Conservation (phyloP, 2,113 vertebrate genomes). For the Vidua macroura region DNA sequence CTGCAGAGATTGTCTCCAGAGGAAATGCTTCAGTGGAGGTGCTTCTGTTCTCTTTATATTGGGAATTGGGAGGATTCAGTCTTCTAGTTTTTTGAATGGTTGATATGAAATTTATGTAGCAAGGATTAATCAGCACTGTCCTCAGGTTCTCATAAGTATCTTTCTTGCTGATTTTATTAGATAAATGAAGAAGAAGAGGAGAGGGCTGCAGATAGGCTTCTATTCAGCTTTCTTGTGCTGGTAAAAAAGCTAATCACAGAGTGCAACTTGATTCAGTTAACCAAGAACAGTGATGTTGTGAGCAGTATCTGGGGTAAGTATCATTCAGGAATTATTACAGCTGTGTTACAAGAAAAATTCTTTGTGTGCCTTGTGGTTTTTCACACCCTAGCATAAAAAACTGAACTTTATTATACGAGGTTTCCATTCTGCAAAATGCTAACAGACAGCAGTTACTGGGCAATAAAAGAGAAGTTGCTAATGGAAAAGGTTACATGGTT, state of each 20-base stretch:
- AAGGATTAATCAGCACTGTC: background rate
- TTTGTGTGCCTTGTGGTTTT: background rate
- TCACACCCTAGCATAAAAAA: background rate
- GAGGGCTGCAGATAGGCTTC: conserved; percentile 86
- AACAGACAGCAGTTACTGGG: background rate
- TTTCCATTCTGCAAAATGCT: background rate
- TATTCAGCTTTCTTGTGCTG: conserved; percentile 88
- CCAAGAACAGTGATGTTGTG: conserved; percentile 74
- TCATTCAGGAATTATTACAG: background rate
- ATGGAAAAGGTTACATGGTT: background rate
- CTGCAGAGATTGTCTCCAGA: background rate
- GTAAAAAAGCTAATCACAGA: conserved; percentile 87
- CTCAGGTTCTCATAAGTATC: background rate
- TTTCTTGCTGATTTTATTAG: conserved; percentile 67
- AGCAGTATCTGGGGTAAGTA: conserved; percentile 84
- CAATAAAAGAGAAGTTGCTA: background rate
- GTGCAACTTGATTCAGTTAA: conserved; percentile 80
- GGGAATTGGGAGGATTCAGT: background rate
- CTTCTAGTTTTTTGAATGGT: background rate
- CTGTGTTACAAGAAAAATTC: background rate
- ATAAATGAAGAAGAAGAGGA: conserved; percentile 87
- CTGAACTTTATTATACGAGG: background rate
- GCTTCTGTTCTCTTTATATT: background rate
- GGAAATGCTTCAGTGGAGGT: background rate
- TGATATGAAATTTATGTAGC: background rate